Conservation (phyloP, 2,113 vertebrate species). For the Arothron firmamentum region DNA sequence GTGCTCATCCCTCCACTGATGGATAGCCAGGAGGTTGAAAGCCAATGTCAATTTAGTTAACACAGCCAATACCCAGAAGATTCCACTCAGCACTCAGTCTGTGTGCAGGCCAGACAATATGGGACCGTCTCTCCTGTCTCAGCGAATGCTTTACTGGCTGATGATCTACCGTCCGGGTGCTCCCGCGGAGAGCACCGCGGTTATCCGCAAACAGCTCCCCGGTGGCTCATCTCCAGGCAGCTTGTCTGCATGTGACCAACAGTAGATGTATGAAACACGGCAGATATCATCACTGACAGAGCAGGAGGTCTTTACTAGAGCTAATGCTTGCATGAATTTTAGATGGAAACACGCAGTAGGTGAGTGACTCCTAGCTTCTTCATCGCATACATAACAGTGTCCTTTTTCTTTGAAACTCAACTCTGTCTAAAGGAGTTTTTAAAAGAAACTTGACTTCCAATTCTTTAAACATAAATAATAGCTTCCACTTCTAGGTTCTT, state of each 20-base stretch:
- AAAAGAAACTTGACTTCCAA: constrained; percentile 40
- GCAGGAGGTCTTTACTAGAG: constrained; percentile 7
- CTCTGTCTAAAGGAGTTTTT: constrained; percentile 37
- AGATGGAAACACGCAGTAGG: constrained; percentile 9
- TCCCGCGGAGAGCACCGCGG: constrained; percentile 45
- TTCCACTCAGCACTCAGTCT: constrained; percentile 49
- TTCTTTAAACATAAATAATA: constrained; percentile 5
- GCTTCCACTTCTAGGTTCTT: too few species aligned
- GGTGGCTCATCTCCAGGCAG: constrained; percentile 51
- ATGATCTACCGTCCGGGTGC: constrained; percentile 52
- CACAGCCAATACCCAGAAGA: constrained; percentile 62
- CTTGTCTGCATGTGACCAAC: constrained; percentile 56
- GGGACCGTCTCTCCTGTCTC: constrained; percentile 32
- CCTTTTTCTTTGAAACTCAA: constrained; percentile 33
- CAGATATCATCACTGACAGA: constrained; percentile 53
- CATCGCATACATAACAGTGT: constrained; percentile 3
- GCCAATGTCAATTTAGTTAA: constrained; percentile 70
- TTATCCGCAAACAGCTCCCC: constrained; percentile 62
- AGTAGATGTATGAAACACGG: constrained; percentile 52
- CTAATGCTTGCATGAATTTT: constrained; percentile 12
- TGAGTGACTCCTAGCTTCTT: constrained; percentile 40
- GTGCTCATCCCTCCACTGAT: constrained; percentile 50
- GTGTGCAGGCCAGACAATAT: constrained; percentile 43
- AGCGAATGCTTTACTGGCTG: constrained; percentile 53
- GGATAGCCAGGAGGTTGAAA: constrained; percentile 63